Base-by-base conservation (phyloP, 2,113 vertebrate species). In the Gasterosteus nipponicus region DNA sequence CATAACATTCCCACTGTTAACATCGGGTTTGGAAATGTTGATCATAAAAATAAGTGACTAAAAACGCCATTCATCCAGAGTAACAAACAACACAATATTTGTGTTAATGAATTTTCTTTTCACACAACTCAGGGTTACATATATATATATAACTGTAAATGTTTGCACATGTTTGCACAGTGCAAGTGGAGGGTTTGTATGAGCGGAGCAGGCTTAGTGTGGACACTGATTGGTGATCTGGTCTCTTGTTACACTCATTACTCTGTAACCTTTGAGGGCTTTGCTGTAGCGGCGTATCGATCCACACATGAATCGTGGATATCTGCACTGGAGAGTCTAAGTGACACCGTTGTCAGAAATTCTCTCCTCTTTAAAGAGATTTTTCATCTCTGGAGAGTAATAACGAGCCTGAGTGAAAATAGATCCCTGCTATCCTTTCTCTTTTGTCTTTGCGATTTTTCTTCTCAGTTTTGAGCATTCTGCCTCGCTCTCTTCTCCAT, bases 261-360 rank as follows among this genome's bases (percentile, higher is more conserved):
- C 65, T 44, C 63, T 73, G 61, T 67, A 69, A 59, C 47, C 39
- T 77, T 73, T 56, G 56, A 77, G 68, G 65, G 68, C 57, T 77
- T 83, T 1, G 16, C 41, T 56, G 7, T 74, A 39, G 67, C 67
- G 69, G 72, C 33, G 38, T 33, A 75, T 85, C 81, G 75, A 80
- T 81, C 49, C 4, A 67, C 70, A 38, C 61, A 59, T 81, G 77
- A 71, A 67, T 84, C 58, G 69, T 39, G 72, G 35, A 68, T 58
- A 62, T 26, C 15, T 73, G 60, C 58, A 53, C 82, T 69, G 77
- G 58, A 2, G 57, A 51, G 26, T 54, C 53, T 39, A 46, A 62
- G 47, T 63, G 56, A 72, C 63, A 18, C n/a, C 47, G 56, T 57
- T 64, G 35, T 77, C 67, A 73, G 41, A 70, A 42, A 71, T 42